Conservation (phyloP, 2,797 vertebrate species). For the Siniperca undulata region DNA sequence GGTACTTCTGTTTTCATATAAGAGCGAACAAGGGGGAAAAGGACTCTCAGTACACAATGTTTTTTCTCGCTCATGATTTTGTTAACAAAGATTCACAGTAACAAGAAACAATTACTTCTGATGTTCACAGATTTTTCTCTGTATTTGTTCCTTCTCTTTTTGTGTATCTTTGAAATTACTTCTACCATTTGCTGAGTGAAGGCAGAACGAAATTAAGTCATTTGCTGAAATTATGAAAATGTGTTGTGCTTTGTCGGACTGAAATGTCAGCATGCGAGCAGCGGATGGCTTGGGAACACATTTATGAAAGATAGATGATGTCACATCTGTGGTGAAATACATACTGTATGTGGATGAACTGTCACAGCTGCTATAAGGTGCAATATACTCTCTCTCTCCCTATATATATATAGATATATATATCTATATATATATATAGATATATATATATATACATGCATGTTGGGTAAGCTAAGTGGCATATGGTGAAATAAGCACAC, state of each 20-base stretch:
- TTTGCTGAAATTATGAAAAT: slow-evolving; percentile 20
- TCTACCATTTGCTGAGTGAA: background rate
- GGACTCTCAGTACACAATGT: slow-evolving; percentile 7
- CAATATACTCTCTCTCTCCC: background rate
- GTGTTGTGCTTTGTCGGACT: background rate
- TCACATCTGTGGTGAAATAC: background rate
- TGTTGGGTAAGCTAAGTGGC: background rate
- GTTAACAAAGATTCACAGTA: slow-evolving; percentile 41
- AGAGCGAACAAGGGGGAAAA: background rate
- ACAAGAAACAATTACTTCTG: slow-evolving; percentile 20
- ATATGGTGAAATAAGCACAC: background rate
- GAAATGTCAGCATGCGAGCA: background rate
- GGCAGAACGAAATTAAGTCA: background rate
- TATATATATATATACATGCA: background rate
- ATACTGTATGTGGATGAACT: background rate
- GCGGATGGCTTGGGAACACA: background rate
- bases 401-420: background rate
- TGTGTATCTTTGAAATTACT: slow-evolving; percentile 11
- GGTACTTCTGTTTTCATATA: slow-evolving; percentile 37
- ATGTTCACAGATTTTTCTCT: background rate
- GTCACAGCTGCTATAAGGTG: background rate
- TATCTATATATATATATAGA: background rate
- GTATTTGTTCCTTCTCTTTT: background rate
- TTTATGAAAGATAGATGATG: slow-evolving; percentile 4
- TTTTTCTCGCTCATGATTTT: slow-evolving; percentile 25